Evolutionary conservation across 92 coral and sea anemone genomes (phyloP), one percentile per base, ranked within the genome.

Genomic region (Actinernus sp.): DNA sequence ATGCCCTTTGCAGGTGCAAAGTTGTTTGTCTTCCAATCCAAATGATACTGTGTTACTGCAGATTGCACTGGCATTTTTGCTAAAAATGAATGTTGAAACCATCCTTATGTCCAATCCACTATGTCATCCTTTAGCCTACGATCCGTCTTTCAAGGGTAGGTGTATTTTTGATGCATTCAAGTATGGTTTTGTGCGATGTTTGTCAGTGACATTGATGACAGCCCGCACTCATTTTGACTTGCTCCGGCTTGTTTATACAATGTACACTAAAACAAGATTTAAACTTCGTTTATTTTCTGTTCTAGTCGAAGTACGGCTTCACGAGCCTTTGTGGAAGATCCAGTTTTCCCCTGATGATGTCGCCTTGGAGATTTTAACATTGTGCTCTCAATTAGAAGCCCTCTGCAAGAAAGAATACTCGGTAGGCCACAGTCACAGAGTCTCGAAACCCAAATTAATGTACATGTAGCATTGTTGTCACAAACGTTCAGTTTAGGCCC

Each of bases 291-390:
- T 27, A 13, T 11, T 21, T 37, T 26, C 0, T 25, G 12, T 57
- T 78, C 3, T 43, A 94, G 98, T 94, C 24, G 97, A 94, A 54
- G 92, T 94, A 20, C 97, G 90, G 14, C 91, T 94, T 16, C 88
- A 94, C 33, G 98, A 94, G 29, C 98, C 98, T 2, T 50, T 94
- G 20, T 94, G 98, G 98, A 90, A 94, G 41, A 92, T 91, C 8
- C 92, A 87, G 73, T 87, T 94, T 37, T 79, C 97, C 14, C 97
- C 95, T 46, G 88, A 83, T 54, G 98, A 94, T 76, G 97, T 94
- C 11, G 98, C 98, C 11, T 64, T 94, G 34, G 98, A 94, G 70
- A 65, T 90, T 31, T 45, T 94, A 34, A 84, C 97, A 1, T 73
- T 91, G 54, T 94, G 98, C 27, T 94, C 98, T 0, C 97, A 94